phyloP scores from a whole-genome alignment of 1,140 invertebrate species.

The Venturia canescens region DNA sequence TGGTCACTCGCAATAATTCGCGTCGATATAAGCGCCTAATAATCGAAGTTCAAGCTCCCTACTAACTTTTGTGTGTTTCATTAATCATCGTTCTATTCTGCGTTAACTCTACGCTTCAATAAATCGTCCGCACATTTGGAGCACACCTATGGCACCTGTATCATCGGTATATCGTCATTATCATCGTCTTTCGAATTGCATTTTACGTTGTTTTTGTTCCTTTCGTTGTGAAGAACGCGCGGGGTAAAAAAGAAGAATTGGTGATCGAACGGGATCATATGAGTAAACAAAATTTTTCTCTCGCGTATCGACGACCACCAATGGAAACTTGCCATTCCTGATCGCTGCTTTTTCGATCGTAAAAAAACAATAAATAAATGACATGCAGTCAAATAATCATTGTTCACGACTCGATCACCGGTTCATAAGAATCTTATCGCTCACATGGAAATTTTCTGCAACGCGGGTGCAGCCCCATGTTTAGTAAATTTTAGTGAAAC shows the following conservation, averaged over 20 bases:
- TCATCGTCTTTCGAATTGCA: neutral
- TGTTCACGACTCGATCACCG: neutral
- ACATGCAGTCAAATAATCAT: too few species aligned
- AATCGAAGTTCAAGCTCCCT: neutral
- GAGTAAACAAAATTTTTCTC: neutral
- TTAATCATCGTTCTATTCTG: neutral
- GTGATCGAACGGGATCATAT: neutral
- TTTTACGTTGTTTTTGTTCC: neutral
- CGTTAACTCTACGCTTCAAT: neutral
- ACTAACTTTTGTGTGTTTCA: neutral
- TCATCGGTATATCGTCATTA: conserved; percentile 22
- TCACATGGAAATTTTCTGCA: neutral
- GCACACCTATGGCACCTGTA: conserved; percentile 26
- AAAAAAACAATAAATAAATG: too few species aligned
- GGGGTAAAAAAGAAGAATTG: neutral
- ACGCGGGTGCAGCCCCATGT: neutral
- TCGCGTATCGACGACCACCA: too few species aligned
- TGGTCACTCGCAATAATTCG: neutral
- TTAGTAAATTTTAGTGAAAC: neutral
- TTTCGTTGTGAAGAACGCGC: neutral
- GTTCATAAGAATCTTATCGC: neutral
- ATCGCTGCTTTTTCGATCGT: too few species aligned
- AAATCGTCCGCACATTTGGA: conserved; percentile 8
- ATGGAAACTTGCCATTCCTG: too few species aligned
- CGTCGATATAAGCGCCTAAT: neutral